These are phyloP conservation scores for Oryzias javanicus DNA, from an alignment of 2,113 vertebrate genomes.

Conservation along the genomic window DNA sequence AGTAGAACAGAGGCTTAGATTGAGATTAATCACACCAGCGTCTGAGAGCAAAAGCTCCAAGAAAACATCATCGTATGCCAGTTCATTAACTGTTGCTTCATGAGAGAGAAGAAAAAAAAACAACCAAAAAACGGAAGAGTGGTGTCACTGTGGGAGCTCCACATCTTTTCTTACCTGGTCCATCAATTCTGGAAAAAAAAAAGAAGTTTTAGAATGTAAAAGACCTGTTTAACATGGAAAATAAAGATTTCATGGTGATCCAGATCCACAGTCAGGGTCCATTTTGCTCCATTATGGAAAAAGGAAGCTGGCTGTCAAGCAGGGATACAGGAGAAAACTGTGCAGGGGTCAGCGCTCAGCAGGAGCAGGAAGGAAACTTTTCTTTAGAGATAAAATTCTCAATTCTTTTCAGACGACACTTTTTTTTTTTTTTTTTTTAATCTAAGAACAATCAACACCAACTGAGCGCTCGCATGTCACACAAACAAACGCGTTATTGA, in stretches of 20 bases:
- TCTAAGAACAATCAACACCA: conserved; percentile 41
- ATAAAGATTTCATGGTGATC: conserved; percentile 30
- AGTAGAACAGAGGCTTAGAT: neutral
- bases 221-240: conserved; percentile 7
- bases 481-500: conserved; percentile 21
- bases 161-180: neutral
- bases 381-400: conserved; percentile 49
- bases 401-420: conserved; percentile 56
- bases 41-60: neutral
- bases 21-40: neutral
- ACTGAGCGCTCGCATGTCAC: conserved; percentile 5
- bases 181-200: neutral
- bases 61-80: neutral
- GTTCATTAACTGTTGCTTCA: neutral
- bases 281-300: conserved; percentile 37
- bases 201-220: neutral
- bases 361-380: conserved; percentile 63
- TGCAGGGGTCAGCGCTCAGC: conserved; percentile 54
- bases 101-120: neutral
- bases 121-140: neutral
- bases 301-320: conserved; percentile 51
- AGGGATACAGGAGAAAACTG: conserved; percentile 19
- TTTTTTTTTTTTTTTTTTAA: conserved; percentile 23
- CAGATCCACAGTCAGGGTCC: conserved; percentile 34
- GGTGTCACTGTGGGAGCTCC: neutral